Evolutionary conservation across 2,888 invertebrate species (phyloP).

Genomic region (Acrocyrtus sp.): DNA sequence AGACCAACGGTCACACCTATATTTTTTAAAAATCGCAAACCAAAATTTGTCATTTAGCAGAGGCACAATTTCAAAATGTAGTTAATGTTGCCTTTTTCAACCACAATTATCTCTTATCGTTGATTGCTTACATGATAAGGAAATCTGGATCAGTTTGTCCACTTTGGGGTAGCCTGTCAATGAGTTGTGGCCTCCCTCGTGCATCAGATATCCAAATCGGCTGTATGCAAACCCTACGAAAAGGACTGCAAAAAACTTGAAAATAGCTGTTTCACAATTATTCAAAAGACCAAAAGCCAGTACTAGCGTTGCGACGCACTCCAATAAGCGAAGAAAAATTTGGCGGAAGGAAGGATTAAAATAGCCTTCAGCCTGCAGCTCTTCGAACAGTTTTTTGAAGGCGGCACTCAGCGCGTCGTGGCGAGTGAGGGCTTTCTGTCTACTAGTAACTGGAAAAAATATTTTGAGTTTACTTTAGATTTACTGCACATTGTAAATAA

Average conservation of each 20-base stretch:
- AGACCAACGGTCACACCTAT: constrained; percentile 19
- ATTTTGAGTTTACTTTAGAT: no score
- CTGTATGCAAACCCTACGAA: neutral
- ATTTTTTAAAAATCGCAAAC: no score
- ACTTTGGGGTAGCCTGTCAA: constrained; percentile 54
- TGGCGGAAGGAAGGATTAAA: constrained; percentile 6
- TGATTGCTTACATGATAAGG: no score
- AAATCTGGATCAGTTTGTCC: constrained; percentile 54
- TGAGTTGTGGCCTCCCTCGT: constrained; percentile 59
- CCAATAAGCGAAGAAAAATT: neutral
- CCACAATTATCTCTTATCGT: no score
- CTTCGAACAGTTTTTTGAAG: neutral
- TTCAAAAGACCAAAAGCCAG: neutral
- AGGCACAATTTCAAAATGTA: no score
- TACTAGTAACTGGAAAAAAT: no score
- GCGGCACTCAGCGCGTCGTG: neutral
- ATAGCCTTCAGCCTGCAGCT: constrained; percentile 11
- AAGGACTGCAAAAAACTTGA: neutral
- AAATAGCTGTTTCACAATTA: neutral
- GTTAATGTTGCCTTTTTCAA: no score
- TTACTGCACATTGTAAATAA: no score
- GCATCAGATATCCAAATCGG: constrained; percentile 10
- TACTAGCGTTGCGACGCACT: neutral
- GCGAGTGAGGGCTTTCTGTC: no score
- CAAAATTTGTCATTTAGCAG: no score